Percentiles rank a stretch among this genome's conserved stretches.
These are phyloP conservation scores for Papilio xuthus DNA, from an alignment of 1,140 invertebrate genomes.

Conservation along the genomic window DNA sequence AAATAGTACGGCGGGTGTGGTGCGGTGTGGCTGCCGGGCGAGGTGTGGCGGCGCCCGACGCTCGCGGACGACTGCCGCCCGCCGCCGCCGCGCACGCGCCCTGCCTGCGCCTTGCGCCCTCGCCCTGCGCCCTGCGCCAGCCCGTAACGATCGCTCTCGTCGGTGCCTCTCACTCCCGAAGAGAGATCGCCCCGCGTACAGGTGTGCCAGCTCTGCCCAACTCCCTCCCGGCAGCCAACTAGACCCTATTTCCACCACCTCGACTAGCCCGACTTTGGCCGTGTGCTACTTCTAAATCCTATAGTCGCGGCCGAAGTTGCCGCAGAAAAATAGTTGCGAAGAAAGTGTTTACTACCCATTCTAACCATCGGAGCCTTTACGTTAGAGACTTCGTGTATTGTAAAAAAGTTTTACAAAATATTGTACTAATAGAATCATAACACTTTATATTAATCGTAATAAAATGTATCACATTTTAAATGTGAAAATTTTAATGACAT, in stretches of 20 bases:
- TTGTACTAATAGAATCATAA: neutral
- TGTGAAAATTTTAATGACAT: neutral
- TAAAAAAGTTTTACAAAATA: neutral
- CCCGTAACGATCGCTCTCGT: constrained; percentile 60
- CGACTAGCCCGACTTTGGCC: neutral
- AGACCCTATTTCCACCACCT: neutral
- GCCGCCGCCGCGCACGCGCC: constrained; percentile 59
- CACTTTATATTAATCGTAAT: no score
- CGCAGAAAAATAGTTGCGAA: neutral
- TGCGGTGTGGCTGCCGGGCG: constrained; percentile 53
- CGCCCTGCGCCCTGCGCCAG: constrained; percentile 57
- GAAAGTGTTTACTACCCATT: neutral
- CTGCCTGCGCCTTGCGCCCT: constrained; percentile 34
- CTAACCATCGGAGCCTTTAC: neutral
- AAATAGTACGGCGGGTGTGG: constrained; percentile 61
- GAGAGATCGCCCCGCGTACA: constrained; percentile 45
- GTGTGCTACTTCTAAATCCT: neutral
- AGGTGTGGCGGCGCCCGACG: constrained; percentile 56
- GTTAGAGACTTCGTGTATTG: neutral
- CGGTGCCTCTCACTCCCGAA: constrained; percentile 11
- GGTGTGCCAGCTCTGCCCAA: constrained; percentile 42
- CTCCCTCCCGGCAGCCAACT: constrained; percentile 8
- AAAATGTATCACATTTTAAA: neutral
- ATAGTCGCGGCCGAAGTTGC: neutral
- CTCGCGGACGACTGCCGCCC: constrained; percentile 65